Evolutionary conservation across 1,140 invertebrate genomes (phyloP), one percentile per base, ranked within the genome.

Genomic region (Leptestheria dahalacensis): DNA sequence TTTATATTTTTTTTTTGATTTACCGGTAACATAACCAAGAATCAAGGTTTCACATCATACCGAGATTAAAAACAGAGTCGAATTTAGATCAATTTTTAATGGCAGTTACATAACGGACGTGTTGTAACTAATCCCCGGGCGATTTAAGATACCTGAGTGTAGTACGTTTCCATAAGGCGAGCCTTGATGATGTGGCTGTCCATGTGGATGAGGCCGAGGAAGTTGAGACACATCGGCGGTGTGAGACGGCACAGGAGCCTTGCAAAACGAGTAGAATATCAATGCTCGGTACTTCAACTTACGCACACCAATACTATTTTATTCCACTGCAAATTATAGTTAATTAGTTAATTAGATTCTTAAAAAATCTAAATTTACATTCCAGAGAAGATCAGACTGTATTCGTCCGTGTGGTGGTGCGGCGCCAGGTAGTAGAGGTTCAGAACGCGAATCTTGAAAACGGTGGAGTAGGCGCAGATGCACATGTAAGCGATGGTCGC

Each of bases 201-300:
- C 82, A 99, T 88, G 67, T 99, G 96, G 66, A 98, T 93, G 4
- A 99, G 75, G 41, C 94, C 91, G 12, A 99, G 78, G 69, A 98
- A 99, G 73, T 99, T 99, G 4, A 99, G 79, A 75, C 96, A 99
- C 77, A 99, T 84, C 3, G 97, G 95, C 0, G 96, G 93, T 2
- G 96, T 99, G 6, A 99, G 76, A 18, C 97, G 84, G 70, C 93
- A 98, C 9, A 98, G 77, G 78, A 98, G 84, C 92, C 96, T 87
- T 49, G 50, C 59, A 60, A 58, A 41, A 41, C 15, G 6, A 9
- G 6, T 41, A 41, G 15, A 41, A 9, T 41, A 41, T 9, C 15
- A n/a, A n/a, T n/a, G n/a, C n/a, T n/a, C n/a, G n/a, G n/a, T n/a
- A n/a, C n/a, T n/a, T n/a, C n/a, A n/a, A n/a, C n/a, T n/a, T n/a